These are phyloP conservation scores for Saccostrea cuccullata DNA, from an alignment of 1,140 invertebrate species.

Conservation along the genomic window DNA sequence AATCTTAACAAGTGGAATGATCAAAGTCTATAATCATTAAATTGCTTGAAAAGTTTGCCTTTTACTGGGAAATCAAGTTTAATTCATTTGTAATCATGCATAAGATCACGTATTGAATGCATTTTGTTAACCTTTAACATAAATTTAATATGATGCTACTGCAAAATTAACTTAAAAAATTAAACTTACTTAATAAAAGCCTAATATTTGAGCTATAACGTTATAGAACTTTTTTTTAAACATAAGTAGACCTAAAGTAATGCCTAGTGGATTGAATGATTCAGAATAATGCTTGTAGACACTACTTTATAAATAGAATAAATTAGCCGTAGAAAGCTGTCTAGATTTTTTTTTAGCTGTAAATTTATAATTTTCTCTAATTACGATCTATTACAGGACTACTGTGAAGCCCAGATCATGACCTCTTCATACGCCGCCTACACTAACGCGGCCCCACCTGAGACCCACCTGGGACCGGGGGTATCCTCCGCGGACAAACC, in stretches of 20 bases:
- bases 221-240: not conserved
- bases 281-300: not conserved
- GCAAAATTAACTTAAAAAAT: not conserved
- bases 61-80: not conserved
- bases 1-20: not conserved
- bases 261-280: not conserved
- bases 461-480: constrained; percentile 42
- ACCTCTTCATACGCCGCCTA: constrained; percentile 65
- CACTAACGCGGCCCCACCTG: constrained; percentile 61
- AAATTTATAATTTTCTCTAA: not conserved
- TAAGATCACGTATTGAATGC: not conserved
- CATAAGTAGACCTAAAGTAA: not conserved
- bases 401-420: constrained; percentile 73
- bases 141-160: not conserved
- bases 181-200: not conserved
- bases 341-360: not conserved
- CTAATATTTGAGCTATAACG: not conserved
- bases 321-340: not conserved
- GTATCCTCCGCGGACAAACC: constrained; percentile 59
- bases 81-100: not conserved
- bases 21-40: not conserved
- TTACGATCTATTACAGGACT: constrained; percentile 63
- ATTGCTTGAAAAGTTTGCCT: not conserved
- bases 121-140: not conserved
- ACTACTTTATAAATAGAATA: not conserved